Conservation (phyloP, 2,797 vertebrate species). For the Poeciliopsis paucimaculata region DNA sequence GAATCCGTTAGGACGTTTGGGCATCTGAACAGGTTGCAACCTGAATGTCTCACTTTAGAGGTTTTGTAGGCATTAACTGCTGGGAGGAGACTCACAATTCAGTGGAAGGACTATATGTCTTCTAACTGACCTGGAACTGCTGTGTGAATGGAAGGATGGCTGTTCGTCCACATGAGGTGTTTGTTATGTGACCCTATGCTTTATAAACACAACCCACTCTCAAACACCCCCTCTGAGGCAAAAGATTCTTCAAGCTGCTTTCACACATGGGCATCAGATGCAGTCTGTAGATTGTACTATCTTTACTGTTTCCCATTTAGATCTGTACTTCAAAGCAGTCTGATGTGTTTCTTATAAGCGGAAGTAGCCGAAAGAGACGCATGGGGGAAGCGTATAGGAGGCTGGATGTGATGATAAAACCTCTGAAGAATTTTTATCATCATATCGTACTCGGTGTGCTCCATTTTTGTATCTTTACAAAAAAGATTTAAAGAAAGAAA, state of each 20-base stretch:
- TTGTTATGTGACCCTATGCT: background rate
- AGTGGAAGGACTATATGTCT: background rate
- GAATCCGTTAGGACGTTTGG: background rate
- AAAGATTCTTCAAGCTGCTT: background rate
- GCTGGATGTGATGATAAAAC: background rate
- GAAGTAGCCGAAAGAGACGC: background rate
- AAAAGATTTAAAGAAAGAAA: background rate
- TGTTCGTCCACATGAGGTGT: background rate
- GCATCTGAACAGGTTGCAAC: background rate
- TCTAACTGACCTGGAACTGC: background rate
- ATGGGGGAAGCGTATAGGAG: background rate
- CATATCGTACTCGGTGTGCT: background rate
- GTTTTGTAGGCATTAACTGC: background rate
- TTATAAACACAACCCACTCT: background rate
- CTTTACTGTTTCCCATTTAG: background rate
- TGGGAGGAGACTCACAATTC: background rate
- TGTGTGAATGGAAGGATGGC: background rate
- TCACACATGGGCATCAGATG: background rate
- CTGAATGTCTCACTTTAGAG: background rate
- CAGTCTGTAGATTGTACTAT: background rate
- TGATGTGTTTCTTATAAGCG: background rate
- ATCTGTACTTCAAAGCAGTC: background rate
- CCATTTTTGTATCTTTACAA: background rate
- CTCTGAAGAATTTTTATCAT: background rate
- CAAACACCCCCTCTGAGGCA: background rate